phyloP scores from a whole-genome alignment of 1,140 invertebrate genomes.

The Nasonia giraulti region DNA sequence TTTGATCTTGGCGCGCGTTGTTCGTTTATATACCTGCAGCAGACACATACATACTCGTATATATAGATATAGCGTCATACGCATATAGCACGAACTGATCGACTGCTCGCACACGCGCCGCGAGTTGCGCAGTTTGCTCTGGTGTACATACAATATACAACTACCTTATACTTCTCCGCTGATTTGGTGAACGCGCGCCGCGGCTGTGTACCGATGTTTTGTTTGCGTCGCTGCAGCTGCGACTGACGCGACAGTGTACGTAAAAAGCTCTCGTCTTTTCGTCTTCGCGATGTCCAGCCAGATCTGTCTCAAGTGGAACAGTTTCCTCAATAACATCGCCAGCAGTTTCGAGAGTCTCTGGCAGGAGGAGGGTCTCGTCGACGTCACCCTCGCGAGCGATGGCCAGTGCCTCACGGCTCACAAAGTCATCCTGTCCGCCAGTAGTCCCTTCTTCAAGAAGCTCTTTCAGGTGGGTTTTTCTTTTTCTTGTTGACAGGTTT shows the following conservation, averaged over 20 bases:
- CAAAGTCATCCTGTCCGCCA: conserved; percentile 83
- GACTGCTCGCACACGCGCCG: not conserved
- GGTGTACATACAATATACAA: not conserved
- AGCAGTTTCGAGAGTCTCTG: conserved; percentile 79
- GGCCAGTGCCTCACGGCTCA: conserved; percentile 81
- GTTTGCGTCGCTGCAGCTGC: not conserved
- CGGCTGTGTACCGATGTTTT: not conserved
- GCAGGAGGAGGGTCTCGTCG: conserved; percentile 81
- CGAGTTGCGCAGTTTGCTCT: conserved; percentile 1
- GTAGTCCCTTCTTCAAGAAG: conserved; percentile 82
- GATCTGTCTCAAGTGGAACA: conserved; percentile 82
- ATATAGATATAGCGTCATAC: not conserved
- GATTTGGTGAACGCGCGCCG: not conserved
- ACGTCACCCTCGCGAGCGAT: conserved; percentile 82
- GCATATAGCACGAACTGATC: not conserved
- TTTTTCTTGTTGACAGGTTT: not conserved
- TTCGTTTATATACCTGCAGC: not conserved
- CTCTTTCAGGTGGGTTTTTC: conserved; percentile 77
- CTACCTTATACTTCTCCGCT: not conserved
- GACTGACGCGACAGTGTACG: not conserved
- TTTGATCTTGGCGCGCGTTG: conserved; percentile 30
- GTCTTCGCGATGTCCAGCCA: conserved; percentile 68
- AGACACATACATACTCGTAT: not conserved
- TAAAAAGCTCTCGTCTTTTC: not conserved
- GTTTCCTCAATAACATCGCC: conserved; percentile 79